Percentiles rank a stretch among this genome's conserved stretches.
Conservation (phyloP, 1,140 invertebrate genomes). For the Adelges cooleyi region DNA sequence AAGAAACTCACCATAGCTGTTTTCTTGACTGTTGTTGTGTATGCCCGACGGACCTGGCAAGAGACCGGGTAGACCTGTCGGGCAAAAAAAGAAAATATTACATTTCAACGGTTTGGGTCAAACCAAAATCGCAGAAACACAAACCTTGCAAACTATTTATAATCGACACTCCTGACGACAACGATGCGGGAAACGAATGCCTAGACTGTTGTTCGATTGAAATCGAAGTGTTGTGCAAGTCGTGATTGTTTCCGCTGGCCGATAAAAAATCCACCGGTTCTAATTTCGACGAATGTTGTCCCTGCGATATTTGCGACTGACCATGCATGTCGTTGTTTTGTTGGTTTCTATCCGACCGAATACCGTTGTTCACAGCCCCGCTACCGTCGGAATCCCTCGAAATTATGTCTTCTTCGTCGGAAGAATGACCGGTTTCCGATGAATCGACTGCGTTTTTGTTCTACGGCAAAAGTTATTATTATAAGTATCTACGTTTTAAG, state of each 20-base stretch:
- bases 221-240: slow-evolving; percentile 15
- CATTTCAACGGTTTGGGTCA: neutral
- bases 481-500: too few relatives aligned
- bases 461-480: too few relatives aligned
- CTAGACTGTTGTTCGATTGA: slow-evolving; percentile 23
- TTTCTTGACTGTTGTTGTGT: slow-evolving; percentile 51
- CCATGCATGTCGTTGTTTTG: slow-evolving; percentile 5
- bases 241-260: slow-evolving; percentile 15
- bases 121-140: neutral
- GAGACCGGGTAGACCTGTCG: slow-evolving; percentile 47
- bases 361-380: slow-evolving; percentile 35
- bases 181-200: slow-evolving; percentile 14
- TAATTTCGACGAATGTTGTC: slow-evolving; percentile 2
- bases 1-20: slow-evolving; percentile 64
- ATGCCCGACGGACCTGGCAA: slow-evolving; percentile 74
- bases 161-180: slow-evolving; percentile 23
- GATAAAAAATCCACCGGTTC: slow-evolving; percentile 15
- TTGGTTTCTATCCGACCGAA: slow-evolving; percentile 32
- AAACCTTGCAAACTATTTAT: slow-evolving; percentile 11
- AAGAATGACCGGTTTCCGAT: slow-evolving; percentile 52
- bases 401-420: slow-evolving; percentile 53
- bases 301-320: slow-evolving; percentile 24
- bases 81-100: slow-evolving; percentile 6
- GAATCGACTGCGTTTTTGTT: slow-evolving; percentile 41
- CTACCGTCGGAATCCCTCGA: slow-evolving; percentile 49